Percentiles rank a stretch among this genome's conserved stretches.
Conservation (phyloP, 1,140 invertebrate genomes). For the Harpegnathos saltator region DNA sequence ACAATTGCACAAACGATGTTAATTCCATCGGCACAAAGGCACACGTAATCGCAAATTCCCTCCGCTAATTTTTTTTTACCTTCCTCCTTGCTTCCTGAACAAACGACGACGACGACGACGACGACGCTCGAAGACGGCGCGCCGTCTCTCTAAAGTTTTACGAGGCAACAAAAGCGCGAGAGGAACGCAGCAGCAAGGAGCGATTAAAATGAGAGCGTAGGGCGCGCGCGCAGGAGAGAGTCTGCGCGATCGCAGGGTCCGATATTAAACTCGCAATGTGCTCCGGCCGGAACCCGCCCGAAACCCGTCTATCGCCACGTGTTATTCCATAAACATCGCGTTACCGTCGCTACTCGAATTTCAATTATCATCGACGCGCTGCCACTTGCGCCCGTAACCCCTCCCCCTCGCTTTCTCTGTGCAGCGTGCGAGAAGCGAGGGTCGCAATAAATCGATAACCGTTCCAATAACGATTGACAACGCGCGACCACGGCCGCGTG, state of each 20-base stretch:
- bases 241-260: neutral
- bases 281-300: neutral
- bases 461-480: conserved; percentile 77
- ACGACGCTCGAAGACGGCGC: too few species aligned
- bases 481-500: conserved; percentile 61
- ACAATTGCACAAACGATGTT: too few species aligned
- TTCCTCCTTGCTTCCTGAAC: too few species aligned
- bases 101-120: too few species aligned
- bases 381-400: conserved; percentile 5
- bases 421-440: neutral
- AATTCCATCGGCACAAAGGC: too few species aligned
- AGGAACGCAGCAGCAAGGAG: neutral
- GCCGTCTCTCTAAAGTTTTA: too few species aligned
- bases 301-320: neutral
- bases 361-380: conserved; percentile 73
- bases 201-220: conserved; percentile 20
- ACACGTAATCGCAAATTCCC: too few species aligned
- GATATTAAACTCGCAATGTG: conserved; percentile 24
- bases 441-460: conserved; percentile 73
- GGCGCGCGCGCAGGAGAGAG: neutral
- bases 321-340: conserved; percentile 72
- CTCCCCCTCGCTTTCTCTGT: too few species aligned
- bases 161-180: neutral
- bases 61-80: too few species aligned
- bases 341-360: conserved; percentile 69